Evolutionary conservation across 2,888 invertebrate species (phyloP).

Genomic region (Morpho helenor): DNA sequence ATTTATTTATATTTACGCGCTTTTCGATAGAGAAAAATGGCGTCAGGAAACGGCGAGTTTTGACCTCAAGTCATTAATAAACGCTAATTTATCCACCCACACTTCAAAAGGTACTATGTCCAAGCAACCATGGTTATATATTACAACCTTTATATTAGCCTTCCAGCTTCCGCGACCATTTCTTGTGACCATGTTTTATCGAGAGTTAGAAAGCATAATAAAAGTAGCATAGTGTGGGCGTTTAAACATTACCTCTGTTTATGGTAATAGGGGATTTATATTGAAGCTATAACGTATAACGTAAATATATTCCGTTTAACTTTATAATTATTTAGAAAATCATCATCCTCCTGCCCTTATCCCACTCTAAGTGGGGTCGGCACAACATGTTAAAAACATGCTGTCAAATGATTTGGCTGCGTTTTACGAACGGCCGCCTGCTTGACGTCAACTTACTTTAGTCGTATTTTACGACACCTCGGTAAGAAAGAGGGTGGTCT

Average conservation of each 20-base stretch:
- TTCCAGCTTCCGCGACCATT: constrained; percentile 22
- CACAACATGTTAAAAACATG: too few species aligned
- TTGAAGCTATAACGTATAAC: neutral
- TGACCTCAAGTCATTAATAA: neutral
- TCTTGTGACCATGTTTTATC: constrained; percentile 26
- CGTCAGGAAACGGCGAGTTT: neutral
- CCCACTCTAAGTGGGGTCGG: too few species aligned
- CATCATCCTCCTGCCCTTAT: too few species aligned
- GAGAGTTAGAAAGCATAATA: constrained; percentile 39
- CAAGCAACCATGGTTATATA: constrained; percentile 3
- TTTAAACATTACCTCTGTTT: constrained; percentile 52
- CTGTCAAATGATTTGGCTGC: too few species aligned
- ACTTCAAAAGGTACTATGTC: neutral
- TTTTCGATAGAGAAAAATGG: constrained; percentile 14
- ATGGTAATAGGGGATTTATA: constrained; percentile 1
- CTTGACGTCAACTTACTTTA: too few species aligned
- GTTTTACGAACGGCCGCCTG: too few species aligned
- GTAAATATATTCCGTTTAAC: too few species aligned
- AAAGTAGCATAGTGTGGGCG: constrained; percentile 47
- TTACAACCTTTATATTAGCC: constrained; percentile 16
- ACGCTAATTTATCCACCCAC: neutral
- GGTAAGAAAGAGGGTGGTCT: too few species aligned
- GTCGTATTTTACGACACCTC: too few species aligned
- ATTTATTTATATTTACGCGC: too few species aligned
- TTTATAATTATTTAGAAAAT: too few species aligned